Evolutionary conservation across 2,797 vertebrate species (phyloP), one percentile per base, ranked within the genome.

Genomic region (Ceryle rudis): DNA sequence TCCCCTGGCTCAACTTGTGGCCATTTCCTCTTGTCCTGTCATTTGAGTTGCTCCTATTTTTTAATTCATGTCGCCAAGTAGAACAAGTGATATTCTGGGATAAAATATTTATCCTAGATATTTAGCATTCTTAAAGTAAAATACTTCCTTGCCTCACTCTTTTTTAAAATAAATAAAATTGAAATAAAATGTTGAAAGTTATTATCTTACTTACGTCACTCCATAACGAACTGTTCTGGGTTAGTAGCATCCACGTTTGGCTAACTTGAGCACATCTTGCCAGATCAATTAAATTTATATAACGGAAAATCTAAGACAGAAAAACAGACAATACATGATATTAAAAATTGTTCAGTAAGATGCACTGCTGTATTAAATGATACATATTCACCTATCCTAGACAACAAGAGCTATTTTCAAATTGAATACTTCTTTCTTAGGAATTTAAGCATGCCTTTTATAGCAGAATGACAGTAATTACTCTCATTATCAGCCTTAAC

Each of bases 251-350:
- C 98, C 98, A 98, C 8, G 57, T 85, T 64, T 74, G 96, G 84
- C 55, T 97, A 73, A 98, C 98, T 71, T 97, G 96, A 81, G 97
- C 84, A 86, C 97, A 98, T 33, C 62, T 84, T 91, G 95, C 44
- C 67, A 96, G 33, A 47, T 98, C 98, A 93, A 90, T 95, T 84
- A 98, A 77, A 86, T 49, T 97, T 87, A 98, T 92, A 62, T 92
- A 93, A 47, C 4, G 58, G 79, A 98, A 98, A 90, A 98, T 71
- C 97, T 98, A 92, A 25, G 29, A 57, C 67, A 75, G 82, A 91
- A 94, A 91, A 91, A 93, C 54, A 96, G 22, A 92, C 52, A 89
- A 89, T 37, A 69, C 2, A 52, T 41, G n/a, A 60, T 54, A 54
- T 55, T 78, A 65, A 81, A 54, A 35, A 52, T 46, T 54, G 52